Evolutionary conservation across 2,113 vertebrate species (phyloP), one percentile per base, ranked within the genome.

Genomic region (Corythornis vintsioides): DNA sequence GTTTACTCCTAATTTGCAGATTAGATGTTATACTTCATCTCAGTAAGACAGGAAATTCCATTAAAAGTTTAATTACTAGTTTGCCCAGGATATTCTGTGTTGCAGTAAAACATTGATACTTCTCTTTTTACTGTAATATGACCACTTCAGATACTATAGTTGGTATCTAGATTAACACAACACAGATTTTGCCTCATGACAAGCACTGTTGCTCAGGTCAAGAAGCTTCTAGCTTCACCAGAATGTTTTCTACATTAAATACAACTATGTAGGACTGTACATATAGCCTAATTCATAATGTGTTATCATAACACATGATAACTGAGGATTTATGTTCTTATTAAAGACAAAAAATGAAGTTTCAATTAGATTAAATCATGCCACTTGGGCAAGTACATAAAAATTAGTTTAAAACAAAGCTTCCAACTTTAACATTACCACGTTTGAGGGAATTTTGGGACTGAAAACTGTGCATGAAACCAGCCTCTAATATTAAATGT

Each of bases 1-100:
- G 20, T 82, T 96, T 78, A 80, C 33, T 87, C 26, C 19, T 40
- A 85, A 91, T 91, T 91, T 87, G 9, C 28, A 80, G 61, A 67
- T 87, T 63, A 52, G 42, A 73, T 89, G 63, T 10, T 80, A 35
- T 45, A 40, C 72, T 93, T 85, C 11, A 52, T 69, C 90, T 81
- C 40, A 47, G 9, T 17, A 47, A 90, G 71, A 18, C 35, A 33
- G 26, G 8, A 75, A 75, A 93, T 35, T 52, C 40, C n/a, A 31
- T 88, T 64, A 88, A 71, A 20, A 60, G n/a, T 60, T 80, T 92
- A 83, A 81, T 95, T 88, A 60, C 26, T 72, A 74, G 11, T 11
- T 90, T 95, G 17, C 24, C 61, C 29, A 35, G 40, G 26, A 53
- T 80, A 43, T 59, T 35, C 17, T 59, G 17, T 74, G 35, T 52